A percentile compares a stretch with the other conserved stretches of the same genome.
phyloP scores from a whole-genome alignment of 2,888 invertebrate genomes.

The Tridacna crocea region DNA sequence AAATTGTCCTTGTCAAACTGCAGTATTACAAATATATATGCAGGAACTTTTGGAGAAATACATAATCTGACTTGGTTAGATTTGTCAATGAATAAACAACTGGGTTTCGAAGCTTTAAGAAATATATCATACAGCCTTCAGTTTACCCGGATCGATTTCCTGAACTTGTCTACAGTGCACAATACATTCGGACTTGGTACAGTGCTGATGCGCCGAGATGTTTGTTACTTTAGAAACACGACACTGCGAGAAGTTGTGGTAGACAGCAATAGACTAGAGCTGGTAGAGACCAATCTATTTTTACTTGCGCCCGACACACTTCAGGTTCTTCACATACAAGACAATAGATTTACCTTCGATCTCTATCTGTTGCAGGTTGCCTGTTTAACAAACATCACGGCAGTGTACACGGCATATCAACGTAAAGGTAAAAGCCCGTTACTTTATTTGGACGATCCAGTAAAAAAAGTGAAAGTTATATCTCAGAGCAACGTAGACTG shows the following conservation, averaged over 20 bases:
- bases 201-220: constrained; percentile 16
- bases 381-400: constrained; percentile 15
- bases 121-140: constrained; percentile 53
- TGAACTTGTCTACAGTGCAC: constrained; percentile 44
- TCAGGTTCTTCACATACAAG: constrained; percentile 24
- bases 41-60: not conserved
- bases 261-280: constrained; percentile 36
- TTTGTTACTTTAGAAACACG: constrained; percentile 52
- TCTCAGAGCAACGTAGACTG: not conserved
- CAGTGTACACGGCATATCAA: constrained; percentile 12
- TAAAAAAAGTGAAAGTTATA: not conserved
- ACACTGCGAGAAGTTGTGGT: constrained; percentile 35
- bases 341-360: constrained; percentile 46
- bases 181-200: constrained; percentile 40
- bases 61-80: constrained; percentile 26
- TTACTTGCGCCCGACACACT: constrained; percentile 27
- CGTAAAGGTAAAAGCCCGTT: constrained; percentile 1
- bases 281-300: constrained; percentile 33
- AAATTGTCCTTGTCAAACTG: constrained; percentile 10
- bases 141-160: constrained; percentile 36
- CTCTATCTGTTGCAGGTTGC: constrained; percentile 42
- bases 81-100: constrained; percentile 36
- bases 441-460: not conserved
- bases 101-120: constrained; percentile 34
- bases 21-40: constrained; percentile 5